Conservation (phyloP, 2,888 invertebrate species). For the Xanthia togata region DNA sequence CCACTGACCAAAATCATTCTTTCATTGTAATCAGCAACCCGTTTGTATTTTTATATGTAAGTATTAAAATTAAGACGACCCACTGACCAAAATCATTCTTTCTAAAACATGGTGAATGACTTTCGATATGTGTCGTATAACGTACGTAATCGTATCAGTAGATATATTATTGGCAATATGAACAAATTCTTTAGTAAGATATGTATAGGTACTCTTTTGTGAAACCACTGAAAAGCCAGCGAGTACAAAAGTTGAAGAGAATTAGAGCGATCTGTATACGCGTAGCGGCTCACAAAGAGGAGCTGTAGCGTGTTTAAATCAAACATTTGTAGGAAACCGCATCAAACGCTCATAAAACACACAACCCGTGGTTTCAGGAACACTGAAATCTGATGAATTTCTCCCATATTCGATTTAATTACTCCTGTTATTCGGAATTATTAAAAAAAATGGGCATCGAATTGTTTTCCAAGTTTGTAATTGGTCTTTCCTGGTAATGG, state of each 20-base stretch:
- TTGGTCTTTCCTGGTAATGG: background rate
- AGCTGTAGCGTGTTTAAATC: constrained; percentile 28
- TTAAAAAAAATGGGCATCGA: background rate
- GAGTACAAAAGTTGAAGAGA: constrained; percentile 23
- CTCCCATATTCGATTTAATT: background rate
- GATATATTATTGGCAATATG: background rate
- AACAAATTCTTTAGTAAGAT: background rate
- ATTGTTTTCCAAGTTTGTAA: background rate
- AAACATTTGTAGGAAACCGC: constrained; percentile 44
- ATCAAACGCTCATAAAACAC: constrained; percentile 42
- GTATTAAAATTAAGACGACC: too few species aligned
- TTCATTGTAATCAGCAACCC: too few species aligned
- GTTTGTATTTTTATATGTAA: too few species aligned
- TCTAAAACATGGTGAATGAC: too few species aligned
- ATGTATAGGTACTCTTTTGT: background rate
- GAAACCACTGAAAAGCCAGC: constrained; percentile 8
- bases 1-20: too few species aligned
- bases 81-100: background rate
- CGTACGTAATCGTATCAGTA: background rate
- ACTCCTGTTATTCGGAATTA: background rate
- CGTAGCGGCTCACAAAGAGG: constrained; percentile 14
- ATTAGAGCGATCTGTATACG: constrained; percentile 26
- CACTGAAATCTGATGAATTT: constrained; percentile 9
- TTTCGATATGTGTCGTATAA: too few species aligned
- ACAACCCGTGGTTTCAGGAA: constrained; percentile 21